Base-by-base conservation (phyloP, 2,113 vertebrate genomes). In the Chionis minor region DNA sequence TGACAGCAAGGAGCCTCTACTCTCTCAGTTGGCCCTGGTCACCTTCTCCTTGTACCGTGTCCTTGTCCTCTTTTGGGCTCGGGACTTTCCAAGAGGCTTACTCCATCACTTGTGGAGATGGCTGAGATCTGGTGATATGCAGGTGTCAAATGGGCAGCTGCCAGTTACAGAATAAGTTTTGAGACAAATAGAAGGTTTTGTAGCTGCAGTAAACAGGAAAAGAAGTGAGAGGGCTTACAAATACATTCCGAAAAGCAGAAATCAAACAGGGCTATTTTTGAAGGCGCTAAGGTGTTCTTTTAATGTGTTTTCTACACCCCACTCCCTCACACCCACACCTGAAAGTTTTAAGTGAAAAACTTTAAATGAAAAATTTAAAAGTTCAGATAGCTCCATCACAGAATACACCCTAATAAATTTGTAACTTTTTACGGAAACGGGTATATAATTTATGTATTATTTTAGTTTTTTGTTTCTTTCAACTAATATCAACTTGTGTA, bases 121-220 rank as follows among this genome's bases (percentile, higher is more conserved):
- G 28, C 8, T 9, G 69, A 66, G 58, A 28, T 52, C 22, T 24
- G 54, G 33, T 35, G 66, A 54, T 67, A 47, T 1, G 42, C 0
- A 0, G 22, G 35, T 88, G 67, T 67, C 3, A 0, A 59, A 92
- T 35, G 81, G 90, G 49, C 88, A 92, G 42, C 86, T 84, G 55
- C 3, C 54, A 67, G 65, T 14, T 18, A 65, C n/a, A 35, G 55
- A 30, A n/a, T 1, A 16, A 51, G 14, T 61, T 91, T 92, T 59
- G 54, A 74, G 70, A 21, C 65, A 86, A 93, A 93, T 3, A 52
- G 77, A 87, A 86, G 78, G 26, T 14, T 61, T 75, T 72, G 4
- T 85, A 45, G 42, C 87, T 95, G 20, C 1, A 0, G 54, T 96
- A 97, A 97, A 97, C 96, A 97, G 97, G 97, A 97, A 97, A 94